phyloP scores from a whole-genome alignment of 2,888 invertebrate genomes.

The Papilio demoleus region DNA sequence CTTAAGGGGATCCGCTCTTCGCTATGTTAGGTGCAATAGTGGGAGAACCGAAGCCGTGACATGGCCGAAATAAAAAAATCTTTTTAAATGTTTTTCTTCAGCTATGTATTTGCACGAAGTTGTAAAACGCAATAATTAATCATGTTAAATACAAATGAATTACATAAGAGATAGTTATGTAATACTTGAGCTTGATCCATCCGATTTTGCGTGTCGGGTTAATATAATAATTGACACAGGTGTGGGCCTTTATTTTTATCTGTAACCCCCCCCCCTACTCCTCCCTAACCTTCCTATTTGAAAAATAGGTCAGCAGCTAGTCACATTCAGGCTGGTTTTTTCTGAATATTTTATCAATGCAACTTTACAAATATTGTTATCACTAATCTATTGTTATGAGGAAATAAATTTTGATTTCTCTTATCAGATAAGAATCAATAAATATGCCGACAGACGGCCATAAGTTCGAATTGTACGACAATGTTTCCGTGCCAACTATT shows the following conservation, averaged over 20 bases:
- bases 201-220: slow-evolving; percentile 9
- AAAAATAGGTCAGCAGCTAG: not conserved
- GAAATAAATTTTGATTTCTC: slow-evolving; percentile 30
- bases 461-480: not conserved
- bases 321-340: not conserved
- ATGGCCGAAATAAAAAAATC: too few relatives aligned
- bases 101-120: too few relatives aligned
- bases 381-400: slow-evolving; percentile 21
- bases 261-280: not conserved
- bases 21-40: too few relatives aligned
- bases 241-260: slow-evolving; percentile 9
- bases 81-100: too few relatives aligned
- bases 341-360: not conserved
- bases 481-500: too few relatives aligned
- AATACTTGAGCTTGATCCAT: not conserved
- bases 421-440: slow-evolving; percentile 8
- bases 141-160: not conserved
- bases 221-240: slow-evolving; percentile 4
- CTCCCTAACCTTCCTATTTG: not conserved
- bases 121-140: too few relatives aligned
- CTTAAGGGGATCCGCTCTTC: too few relatives aligned
- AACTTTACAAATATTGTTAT: slow-evolving; percentile 2
- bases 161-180: slow-evolving; percentile 4
- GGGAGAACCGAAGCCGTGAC: too few relatives aligned
- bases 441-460: not conserved